Evolutionary conservation across 2,888 invertebrate genomes (phyloP), one percentile per base, ranked within the genome.

Genomic region (Cantharis nigra): DNA sequence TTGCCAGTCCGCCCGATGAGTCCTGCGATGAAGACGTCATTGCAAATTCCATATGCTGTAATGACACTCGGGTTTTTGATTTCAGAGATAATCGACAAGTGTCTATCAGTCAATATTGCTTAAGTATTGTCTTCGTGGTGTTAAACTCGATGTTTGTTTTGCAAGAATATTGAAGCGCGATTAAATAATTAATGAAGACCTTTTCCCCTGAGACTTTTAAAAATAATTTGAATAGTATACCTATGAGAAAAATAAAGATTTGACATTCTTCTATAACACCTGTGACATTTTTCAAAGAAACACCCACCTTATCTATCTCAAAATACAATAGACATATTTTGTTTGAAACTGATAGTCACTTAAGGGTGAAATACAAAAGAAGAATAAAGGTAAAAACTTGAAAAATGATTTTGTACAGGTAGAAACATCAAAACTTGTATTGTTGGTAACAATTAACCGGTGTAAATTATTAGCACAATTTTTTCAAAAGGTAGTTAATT

Each of bases 191-290:
- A 49, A 49, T n/a, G 49, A 49, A 49, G 49, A 26, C 13, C 49
- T 49, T 49, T n/a, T 49, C 49, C 49, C 49, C 49, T 1, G 49
- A n/a, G 49, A 49, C 4, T n/a, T n/a, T 49, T 49, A 49, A 49
- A 49, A 49, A 49, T 49, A 49, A 49, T 49, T n/a, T 49, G 2
- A 49, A 33, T 13, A 26, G 0, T 9, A 5, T 26, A 9, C 26
- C 26, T 7, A 49, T 49, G n/a, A n/a, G 49, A n/a, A 49, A 49
- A n/a, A 20, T 5, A n/a, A 49, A n/a, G 4, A 30, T 33, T 49
- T 49, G 49, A 78, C 76, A 78, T 77, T 78, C 76, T 74, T 78
- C 73, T 78, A 71, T 23, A 78, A 71, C 70, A 75, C 26, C 80
- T 71, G 78, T 78, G 77, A 75, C 76, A 76, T 69, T 74, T 77